phyloP scores from a whole-genome alignment of 2,888 invertebrate genomes.

The Ellobium chinense region DNA sequence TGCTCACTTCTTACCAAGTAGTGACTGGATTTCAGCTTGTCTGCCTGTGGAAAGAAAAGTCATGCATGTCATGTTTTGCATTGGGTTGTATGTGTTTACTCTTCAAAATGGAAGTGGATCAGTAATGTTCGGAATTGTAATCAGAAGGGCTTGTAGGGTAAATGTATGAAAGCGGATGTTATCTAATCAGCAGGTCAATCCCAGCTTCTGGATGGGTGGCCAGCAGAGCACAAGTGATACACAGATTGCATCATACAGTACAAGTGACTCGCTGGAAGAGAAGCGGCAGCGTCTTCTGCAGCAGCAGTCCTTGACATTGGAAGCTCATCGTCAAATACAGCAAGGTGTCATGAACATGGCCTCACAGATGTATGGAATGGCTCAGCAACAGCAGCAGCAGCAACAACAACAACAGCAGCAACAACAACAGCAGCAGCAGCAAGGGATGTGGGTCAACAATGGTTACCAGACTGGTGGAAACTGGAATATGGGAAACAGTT shows the following conservation, averaged over 20 bases:
- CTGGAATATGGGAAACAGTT: background rate
- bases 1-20: too few species aligned
- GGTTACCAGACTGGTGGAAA: background rate
- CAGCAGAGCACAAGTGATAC: constrained; percentile 10
- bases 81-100: too few species aligned
- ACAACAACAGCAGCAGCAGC: constrained; percentile 6
- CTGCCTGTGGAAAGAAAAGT: too few species aligned
- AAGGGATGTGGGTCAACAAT: background rate
- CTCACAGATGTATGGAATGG: constrained; percentile 8
- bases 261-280: constrained; percentile 14
- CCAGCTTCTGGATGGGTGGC: constrained; percentile 32
- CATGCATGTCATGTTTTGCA: too few species aligned
- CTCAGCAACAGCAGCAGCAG: background rate
- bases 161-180: too few species aligned
- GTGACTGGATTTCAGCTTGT: too few species aligned
- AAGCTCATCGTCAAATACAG: constrained; percentile 32
- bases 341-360: constrained; percentile 35
- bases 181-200: background rate
- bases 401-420: background rate
- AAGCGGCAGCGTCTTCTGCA: constrained; percentile 27
- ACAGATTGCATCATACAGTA: constrained; percentile 5
- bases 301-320: constrained; percentile 30
- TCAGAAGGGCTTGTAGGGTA: too few species aligned
- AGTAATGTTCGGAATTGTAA: too few species aligned
- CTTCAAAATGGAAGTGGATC: too few species aligned